Evolutionary conservation across 2,888 invertebrate species (phyloP), one percentile per base, ranked within the genome.

Genomic region (Phyllotreta striolata): DNA sequence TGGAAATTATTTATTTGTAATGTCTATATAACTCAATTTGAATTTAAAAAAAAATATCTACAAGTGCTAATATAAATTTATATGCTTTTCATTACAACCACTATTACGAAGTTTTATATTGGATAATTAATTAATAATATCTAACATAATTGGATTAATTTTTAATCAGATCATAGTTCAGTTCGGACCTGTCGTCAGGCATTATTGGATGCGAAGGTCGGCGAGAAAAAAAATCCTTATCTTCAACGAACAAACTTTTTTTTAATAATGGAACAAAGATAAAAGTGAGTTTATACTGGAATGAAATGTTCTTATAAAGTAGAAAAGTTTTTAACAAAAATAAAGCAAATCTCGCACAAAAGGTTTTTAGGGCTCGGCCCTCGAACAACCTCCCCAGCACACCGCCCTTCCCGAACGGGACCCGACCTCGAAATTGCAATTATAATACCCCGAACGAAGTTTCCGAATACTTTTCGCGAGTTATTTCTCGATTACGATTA

Each of bases 221-320:
- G n/a, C 41, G 6, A 3, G 41, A 41, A 49, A 56, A 49, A 56
- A 62, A 62, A 55, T 55, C 49, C 38, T 62, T 62, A 62, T 62
- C 56, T 62, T 56, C 55, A 57, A 57, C 76, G 76, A 75, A 74
- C 73, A 73, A 74, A 74, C 74, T 74, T 73, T 65, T 73, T 41
- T 60, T 78, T 77, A 78, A 78, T 78, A 78, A 78, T 76, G 76
- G 72, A 64, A 67, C 70, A 71, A 71, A 76, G 77, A 77, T 77
- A 77, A 77, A 76, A 77, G 75, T 69, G 74, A 75, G 75, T 77
- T 77, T 76, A 74, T 76, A 73, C 75, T 74, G 71, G 76, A 77
- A 76, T 74, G 77, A 77, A 77, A 76, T 76, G 74, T 76, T 75
- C 75, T 74, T 76, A 71, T 72, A 77, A 77, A 75, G 77, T 75